Evolutionary conservation across 2,797 vertebrate genomes (phyloP).

Genomic region (Hipposideros larvatus): DNA sequence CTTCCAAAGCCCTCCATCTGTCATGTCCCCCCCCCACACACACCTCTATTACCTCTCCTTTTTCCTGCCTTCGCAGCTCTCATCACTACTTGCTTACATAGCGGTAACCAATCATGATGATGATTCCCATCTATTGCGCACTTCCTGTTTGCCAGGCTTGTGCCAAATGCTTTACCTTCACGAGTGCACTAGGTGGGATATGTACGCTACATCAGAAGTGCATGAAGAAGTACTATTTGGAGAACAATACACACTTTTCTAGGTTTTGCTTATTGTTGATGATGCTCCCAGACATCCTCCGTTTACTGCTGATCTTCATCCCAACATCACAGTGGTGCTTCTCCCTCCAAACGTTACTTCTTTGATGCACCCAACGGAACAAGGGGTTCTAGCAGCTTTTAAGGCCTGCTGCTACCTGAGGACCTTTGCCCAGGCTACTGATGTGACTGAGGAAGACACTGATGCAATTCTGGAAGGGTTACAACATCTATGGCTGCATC

Average conservation of each 20-base stretch:
- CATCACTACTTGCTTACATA: not conserved
- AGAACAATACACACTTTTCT: not conserved
- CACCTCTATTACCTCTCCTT: not conserved
- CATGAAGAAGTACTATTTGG: not conserved
- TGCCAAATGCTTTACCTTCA: not conserved
- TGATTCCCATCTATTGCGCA: not conserved
- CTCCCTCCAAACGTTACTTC: not conserved
- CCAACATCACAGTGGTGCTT: not conserved
- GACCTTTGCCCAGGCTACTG: not conserved
- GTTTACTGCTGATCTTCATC: not conserved
- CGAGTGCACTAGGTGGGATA: accelerated
- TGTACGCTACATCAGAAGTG: accelerated
- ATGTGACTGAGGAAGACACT: not conserved
- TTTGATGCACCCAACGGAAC: no score
- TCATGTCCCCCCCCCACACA: no score
- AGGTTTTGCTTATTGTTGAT: not conserved
- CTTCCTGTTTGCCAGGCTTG: not conserved
- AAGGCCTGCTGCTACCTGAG: not conserved
- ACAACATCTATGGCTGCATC: not conserved
- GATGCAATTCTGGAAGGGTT: not conserved
- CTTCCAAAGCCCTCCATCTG: not conserved
- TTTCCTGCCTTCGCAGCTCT: not conserved
- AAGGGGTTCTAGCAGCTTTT: not conserved
- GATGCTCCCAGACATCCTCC: not conserved
- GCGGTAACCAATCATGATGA: no score